A percentile compares a stretch with the other conserved stretches of the same genome.
phyloP scores from a whole-genome alignment of 2,888 invertebrate genomes.

The Epirrita christyi region DNA sequence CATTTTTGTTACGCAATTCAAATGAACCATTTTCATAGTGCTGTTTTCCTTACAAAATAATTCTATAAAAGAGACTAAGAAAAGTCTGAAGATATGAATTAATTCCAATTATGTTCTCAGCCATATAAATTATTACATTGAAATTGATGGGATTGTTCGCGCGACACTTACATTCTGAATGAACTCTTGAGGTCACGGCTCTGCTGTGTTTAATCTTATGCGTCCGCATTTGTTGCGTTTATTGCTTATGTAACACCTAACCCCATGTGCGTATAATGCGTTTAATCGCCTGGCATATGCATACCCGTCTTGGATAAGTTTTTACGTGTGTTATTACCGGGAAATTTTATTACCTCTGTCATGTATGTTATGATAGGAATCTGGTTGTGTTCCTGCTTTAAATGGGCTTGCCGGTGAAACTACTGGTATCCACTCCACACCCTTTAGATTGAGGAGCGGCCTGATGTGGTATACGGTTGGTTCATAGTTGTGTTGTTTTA shows the following conservation, averaged over 20 bases:
- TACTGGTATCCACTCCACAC: constrained; percentile 5
- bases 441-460: constrained; percentile 15
- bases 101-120: constrained; percentile 3
- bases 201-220: constrained; percentile 21
- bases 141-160: constrained; percentile 15
- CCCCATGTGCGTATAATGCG: not conserved
- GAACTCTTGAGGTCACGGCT: constrained; percentile 40
- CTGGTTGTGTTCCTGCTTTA: not conserved
- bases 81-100: not conserved
- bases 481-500: constrained; percentile 9
- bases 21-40: too few relatives aligned
- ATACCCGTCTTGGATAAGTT: constrained; percentile 1
- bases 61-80: not conserved
- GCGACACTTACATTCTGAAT: constrained; percentile 15
- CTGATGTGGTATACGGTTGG: not conserved
- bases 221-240: constrained; percentile 4
- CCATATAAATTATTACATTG: constrained; percentile 24
- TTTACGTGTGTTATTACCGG: constrained; percentile 2
- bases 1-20: not conserved
- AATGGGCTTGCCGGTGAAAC: not conserved
- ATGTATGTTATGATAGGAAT: not conserved
- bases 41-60: not conserved
- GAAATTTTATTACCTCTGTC: not conserved
- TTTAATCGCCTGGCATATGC: not conserved
- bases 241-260: constrained; percentile 18